A percentile compares a stretch with the other conserved stretches of the same genome.
These are phyloP conservation scores for Lathamus discolor DNA, from an alignment of 2,113 vertebrate genomes.

Conservation along the genomic window DNA sequence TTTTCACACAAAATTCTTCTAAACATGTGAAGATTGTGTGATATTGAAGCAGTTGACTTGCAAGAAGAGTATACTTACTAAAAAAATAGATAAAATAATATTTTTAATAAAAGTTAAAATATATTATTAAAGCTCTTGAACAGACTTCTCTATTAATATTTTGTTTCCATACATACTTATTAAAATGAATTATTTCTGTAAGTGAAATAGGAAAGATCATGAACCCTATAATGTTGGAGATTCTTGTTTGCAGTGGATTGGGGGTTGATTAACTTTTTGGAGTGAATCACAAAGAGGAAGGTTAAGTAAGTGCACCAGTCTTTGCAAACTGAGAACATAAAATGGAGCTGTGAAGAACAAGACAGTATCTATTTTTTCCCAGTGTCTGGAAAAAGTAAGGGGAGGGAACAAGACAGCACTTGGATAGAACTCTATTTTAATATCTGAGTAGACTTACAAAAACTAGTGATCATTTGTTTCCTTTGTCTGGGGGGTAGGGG, in stretches of 20 bases:
- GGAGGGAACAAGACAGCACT: neutral
- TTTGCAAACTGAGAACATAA: neutral
- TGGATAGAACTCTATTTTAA: neutral
- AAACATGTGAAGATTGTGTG: neutral
- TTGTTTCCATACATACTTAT: neutral
- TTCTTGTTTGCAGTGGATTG: neutral
- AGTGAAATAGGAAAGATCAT: neutral
- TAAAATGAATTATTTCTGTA: neutral
- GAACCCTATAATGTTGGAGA: neutral
- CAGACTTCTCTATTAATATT: neutral
- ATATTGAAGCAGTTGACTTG: neutral
- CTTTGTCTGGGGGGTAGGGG: accelerated
- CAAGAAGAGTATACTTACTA: neutral
- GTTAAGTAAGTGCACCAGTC: neutral
- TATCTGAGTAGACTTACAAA: neutral
- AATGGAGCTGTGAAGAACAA: neutral
- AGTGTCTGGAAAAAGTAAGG: neutral
- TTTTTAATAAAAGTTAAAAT: neutral
- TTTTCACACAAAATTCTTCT: neutral
- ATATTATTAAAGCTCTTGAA: neutral
- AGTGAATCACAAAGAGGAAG: neutral
- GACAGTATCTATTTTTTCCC: neutral
- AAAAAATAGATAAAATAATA: neutral
- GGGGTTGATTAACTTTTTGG: neutral
- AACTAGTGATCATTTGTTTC: neutral